These are phyloP conservation scores for Pammene fasciana DNA, from an alignment of 2,888 invertebrate species.

Conservation along the genomic window DNA sequence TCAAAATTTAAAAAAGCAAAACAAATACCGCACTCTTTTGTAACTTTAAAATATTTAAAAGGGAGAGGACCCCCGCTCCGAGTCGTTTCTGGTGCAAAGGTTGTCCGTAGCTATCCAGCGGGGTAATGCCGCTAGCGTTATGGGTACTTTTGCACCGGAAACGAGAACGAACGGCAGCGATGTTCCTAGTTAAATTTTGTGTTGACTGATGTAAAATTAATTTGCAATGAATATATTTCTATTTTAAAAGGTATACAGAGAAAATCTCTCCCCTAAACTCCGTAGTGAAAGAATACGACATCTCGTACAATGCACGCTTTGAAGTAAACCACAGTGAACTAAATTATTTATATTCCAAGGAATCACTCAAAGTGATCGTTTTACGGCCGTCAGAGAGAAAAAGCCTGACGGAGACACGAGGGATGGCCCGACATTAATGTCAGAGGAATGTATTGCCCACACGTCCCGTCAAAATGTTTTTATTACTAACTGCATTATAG, in stretches of 20 bases:
- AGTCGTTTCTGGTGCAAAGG: no score
- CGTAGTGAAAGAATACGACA: constrained; percentile 53
- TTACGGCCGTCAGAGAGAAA: constrained; percentile 63
- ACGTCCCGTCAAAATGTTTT: constrained; percentile 71
- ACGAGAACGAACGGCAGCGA: no score
- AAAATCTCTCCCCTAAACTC: constrained; percentile 41
- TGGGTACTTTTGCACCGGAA: no score
- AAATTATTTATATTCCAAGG: constrained; percentile 69
- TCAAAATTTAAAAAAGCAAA: no score
- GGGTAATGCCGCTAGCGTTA: no score
- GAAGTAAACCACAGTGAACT: constrained; percentile 62
- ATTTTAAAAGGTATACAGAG: constrained; percentile 17
- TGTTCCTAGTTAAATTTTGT: no score
- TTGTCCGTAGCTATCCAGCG: no score
- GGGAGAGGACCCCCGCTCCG: no score
- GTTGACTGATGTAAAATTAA: no score
- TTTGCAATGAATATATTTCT: no score
- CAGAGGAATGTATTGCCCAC: constrained; percentile 63
- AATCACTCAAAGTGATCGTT: constrained; percentile 72
- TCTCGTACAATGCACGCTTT: constrained; percentile 60
- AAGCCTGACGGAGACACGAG: constrained; percentile 52
- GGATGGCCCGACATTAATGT: constrained; percentile 68
- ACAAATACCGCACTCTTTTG: no score
- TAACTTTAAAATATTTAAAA: no score
- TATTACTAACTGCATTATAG: constrained; percentile 56